Conservation (phyloP, 2,113 vertebrate genomes). For the Grammomys surdaster region DNA sequence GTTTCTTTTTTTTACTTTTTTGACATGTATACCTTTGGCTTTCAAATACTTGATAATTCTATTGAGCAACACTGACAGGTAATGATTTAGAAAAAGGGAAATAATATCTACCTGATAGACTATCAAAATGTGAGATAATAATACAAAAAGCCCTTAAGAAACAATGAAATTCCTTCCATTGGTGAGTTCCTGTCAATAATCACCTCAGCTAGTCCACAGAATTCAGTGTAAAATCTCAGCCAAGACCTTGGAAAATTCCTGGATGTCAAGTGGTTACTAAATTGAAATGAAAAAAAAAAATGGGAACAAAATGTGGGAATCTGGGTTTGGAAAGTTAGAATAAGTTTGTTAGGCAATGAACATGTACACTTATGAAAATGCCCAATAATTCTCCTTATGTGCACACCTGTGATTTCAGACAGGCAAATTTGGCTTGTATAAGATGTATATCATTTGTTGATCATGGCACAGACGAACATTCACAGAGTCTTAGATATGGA, state of each 20-base stretch:
- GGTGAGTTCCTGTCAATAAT: background rate
- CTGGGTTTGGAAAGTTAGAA: constrained; percentile 76
- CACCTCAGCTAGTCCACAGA: background rate
- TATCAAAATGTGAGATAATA: constrained; percentile 46
- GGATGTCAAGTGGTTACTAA: constrained; percentile 52
- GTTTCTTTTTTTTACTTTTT: background rate
- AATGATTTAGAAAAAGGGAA: constrained; percentile 59
- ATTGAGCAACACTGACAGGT: background rate
- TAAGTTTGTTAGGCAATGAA: constrained; percentile 80
- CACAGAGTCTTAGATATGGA: constrained; percentile 85
- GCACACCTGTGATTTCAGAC: constrained; percentile 77
- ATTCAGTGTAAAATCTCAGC: background rate
- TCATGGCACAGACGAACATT: constrained; percentile 88
- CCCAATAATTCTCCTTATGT: constrained; percentile 82
- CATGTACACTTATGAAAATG: constrained; percentile 79
- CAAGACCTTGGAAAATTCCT: constrained; percentile 46
- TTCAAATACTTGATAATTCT: constrained; percentile 60
- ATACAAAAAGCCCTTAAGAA: constrained; percentile 61
- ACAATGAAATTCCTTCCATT: constrained; percentile 23
- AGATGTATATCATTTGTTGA: constrained; percentile 80
- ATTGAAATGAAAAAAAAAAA: constrained; percentile 72
- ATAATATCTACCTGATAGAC: background rate
- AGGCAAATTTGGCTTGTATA: constrained; percentile 79
- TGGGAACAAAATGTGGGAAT: constrained; percentile 65
- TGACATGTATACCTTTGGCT: constrained; percentile 62